A percentile compares a stretch with the other conserved stretches of the same genome.
Conservation (phyloP, 2,797 vertebrate species). For the Enteromius viviparus region DNA sequence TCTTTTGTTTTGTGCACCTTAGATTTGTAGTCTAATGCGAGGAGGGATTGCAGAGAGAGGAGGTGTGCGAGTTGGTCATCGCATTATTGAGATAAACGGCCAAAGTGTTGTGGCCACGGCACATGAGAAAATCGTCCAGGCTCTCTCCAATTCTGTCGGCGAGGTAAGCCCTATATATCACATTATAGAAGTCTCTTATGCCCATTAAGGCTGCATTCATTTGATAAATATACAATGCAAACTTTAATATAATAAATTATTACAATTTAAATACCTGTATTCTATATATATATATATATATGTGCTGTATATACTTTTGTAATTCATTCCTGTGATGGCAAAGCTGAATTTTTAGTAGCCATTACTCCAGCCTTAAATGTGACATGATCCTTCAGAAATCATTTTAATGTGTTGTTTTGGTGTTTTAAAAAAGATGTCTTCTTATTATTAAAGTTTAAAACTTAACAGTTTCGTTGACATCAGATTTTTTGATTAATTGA, state of each 20-base stretch:
- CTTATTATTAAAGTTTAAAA: not conserved
- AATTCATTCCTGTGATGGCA: not conserved
- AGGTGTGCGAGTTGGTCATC: slow-evolving; percentile 93
- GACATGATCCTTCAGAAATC: not conserved
- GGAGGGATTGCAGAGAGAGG: slow-evolving; percentile 97
- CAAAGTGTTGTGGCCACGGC: slow-evolving; percentile 98
- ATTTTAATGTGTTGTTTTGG: not conserved
- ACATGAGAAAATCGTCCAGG: slow-evolving; percentile 98
- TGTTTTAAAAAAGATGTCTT: not conserved
- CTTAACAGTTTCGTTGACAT: not conserved
- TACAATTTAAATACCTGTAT: not conserved
- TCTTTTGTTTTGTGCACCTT: slow-evolving; percentile 34
- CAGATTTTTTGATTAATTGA: not conserved
- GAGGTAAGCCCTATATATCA: slow-evolving; percentile 82
- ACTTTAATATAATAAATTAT: not conserved
- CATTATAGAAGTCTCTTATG: not conserved
- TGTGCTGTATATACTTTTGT: not conserved
- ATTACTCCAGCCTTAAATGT: not conserved
- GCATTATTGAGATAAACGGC: slow-evolving; percentile 98
- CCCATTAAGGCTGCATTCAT: not conserved
- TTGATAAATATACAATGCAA: not conserved
- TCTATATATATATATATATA: not conserved
- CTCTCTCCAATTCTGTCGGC: slow-evolving; percentile 97
- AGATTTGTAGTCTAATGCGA: slow-evolving; percentile 99
- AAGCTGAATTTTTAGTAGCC: not conserved